Evolutionary conservation across 2,888 invertebrate genomes (phyloP).

Genomic region (Amorpha juglandis): DNA sequence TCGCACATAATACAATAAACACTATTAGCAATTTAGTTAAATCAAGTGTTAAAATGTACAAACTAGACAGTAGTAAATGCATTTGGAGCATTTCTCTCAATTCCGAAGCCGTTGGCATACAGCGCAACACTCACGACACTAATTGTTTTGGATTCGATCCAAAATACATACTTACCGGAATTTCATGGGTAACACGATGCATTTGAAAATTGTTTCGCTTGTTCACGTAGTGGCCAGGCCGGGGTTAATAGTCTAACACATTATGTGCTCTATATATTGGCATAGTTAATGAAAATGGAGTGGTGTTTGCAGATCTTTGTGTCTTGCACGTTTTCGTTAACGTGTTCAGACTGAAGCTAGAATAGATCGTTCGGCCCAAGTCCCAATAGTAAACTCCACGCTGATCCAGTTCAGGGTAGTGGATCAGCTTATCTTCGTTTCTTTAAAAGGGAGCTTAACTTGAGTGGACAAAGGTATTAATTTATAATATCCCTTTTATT

Average conservation of each 20-base stretch:
- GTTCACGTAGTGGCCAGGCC: slow-evolving; percentile 10
- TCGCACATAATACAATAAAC: slow-evolving; percentile 8
- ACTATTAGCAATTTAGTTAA: slow-evolving; percentile 32
- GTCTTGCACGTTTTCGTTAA: neutral
- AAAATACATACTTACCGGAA: slow-evolving; percentile 80
- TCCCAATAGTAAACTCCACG: too few species aligned
- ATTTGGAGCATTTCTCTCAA: slow-evolving; percentile 60
- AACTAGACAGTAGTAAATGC: slow-evolving; percentile 60
- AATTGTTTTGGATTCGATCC: slow-evolving; percentile 81
- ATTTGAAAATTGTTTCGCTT: slow-evolving; percentile 60
- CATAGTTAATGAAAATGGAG: slow-evolving; percentile 15
- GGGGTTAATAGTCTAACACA: slow-evolving; percentile 11
- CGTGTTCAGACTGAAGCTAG: neutral
- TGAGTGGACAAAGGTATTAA: too few species aligned
- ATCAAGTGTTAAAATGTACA: slow-evolving; percentile 44
- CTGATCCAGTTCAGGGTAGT: too few species aligned
- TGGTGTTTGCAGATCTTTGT: neutral
- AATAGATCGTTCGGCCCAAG: too few species aligned
- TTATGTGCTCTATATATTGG: slow-evolving; percentile 1
- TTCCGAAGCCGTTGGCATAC: slow-evolving; percentile 52
- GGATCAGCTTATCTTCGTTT: too few species aligned
- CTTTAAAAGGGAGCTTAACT: too few species aligned
- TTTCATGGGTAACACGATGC: slow-evolving; percentile 66
- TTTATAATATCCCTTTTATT: too few species aligned
- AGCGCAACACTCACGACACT: slow-evolving; percentile 61